Evolutionary conservation across 2,113 vertebrate genomes (phyloP).

Genomic region (Lophotis ruficrista): DNA sequence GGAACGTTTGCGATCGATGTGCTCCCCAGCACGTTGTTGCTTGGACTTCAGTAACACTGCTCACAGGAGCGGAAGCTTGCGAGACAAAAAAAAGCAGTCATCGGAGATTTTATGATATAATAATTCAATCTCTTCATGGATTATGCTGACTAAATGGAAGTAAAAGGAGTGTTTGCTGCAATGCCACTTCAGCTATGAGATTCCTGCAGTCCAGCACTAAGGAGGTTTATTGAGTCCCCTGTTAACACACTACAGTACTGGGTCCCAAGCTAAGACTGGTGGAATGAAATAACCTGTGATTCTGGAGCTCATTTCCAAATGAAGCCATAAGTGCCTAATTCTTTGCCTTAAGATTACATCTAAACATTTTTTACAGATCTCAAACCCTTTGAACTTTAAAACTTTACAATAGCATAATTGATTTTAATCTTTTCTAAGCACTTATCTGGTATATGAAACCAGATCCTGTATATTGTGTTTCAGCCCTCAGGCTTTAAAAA

Average conservation of each 20-base stretch:
- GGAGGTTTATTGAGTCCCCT: neutral
- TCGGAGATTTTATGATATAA: neutral
- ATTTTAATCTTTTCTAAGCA: slow-evolving; percentile 42
- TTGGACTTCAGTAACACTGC: neutral
- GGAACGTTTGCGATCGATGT: accelerated
- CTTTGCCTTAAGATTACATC: slow-evolving; percentile 39
- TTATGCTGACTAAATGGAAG: neutral
- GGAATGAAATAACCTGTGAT: neutral
- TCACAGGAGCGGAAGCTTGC: neutral
- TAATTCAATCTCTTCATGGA: neutral
- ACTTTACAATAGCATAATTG: slow-evolving; percentile 23
- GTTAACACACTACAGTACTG: neutral
- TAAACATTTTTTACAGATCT: slow-evolving; percentile 34
- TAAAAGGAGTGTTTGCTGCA: neutral
- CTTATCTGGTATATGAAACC: slow-evolving; percentile 6
- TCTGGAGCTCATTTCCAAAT: neutral
- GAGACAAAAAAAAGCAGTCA: neutral
- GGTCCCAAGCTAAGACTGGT: neutral
- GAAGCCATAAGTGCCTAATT: neutral
- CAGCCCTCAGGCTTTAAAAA: slow-evolving; percentile 12
- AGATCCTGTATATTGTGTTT: neutral
- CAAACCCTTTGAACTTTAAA: slow-evolving; percentile 33
- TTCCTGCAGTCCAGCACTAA: neutral
- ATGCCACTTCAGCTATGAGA: neutral
- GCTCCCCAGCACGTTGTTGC: neutral